Evolutionary conservation across 1,140 invertebrate genomes (phyloP), one percentile per base, ranked within the genome.

Genomic region (Propsilocerus akamusi): DNA sequence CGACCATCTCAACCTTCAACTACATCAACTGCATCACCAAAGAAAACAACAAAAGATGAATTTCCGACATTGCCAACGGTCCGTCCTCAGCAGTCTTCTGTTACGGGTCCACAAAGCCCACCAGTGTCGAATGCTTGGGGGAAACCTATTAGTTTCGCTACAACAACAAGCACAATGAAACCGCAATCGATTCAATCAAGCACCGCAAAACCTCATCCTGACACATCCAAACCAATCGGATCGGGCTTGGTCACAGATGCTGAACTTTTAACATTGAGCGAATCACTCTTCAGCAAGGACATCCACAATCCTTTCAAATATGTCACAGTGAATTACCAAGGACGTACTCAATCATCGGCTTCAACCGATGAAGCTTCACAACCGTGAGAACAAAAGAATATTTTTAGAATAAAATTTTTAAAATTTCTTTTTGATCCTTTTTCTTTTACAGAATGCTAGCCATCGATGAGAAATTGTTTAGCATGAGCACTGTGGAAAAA

Each of bases 251-350:
- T 72, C 37, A 68, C 62, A 30, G 72, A 71, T 54, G 59, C 67
- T 25, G 59, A 67, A 60, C 54, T 64, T 5, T 56, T 59, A 3
- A 72, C 73, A 49, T 64, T 86, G 17, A 75, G 78, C n/a, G 82
- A 86, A 66, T 69, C 73, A 25, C 63, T 86, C n/a, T 72, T 80
- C 32, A 72, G 68, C 46, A 81, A 81, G 59, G 83, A 86, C 57
- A 67, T 60, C 0, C 83, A 83, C 58, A 84, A 81, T 63, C 76
- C 75, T 30, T 73, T 77, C 1, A 75, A 64, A 56, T 70, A 74
- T 50, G 68, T 86, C 11, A 78, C 70, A 1, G 52, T 85, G 3
- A 84, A 85, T 64, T 67, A 77, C 53, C 83, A 86, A 66, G 77
- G 77, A 54, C 74, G 76, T 60, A 85, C 82, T 1, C 72, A 73